Conservation (phyloP, 2,888 invertebrate genomes). For the Pheosia gnoma region DNA sequence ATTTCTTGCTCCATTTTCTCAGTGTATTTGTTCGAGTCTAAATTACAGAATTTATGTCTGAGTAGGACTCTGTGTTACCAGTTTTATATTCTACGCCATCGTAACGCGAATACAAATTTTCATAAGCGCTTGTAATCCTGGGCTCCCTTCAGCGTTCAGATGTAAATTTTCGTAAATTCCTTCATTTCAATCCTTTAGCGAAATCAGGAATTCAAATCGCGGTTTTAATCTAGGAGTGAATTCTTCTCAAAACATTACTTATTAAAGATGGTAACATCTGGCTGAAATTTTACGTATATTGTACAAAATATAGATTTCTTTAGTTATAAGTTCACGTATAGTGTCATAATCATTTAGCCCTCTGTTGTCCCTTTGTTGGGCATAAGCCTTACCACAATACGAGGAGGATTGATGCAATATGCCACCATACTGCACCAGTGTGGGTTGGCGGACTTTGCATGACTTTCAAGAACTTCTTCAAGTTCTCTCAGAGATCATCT, state of each 20-base stretch:
- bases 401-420: too few relatives aligned
- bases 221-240: constrained; percentile 25
- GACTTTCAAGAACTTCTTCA: too few relatives aligned
- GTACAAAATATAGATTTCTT: too few relatives aligned
- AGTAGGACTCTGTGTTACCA: constrained; percentile 24
- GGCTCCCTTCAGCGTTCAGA: constrained; percentile 48
- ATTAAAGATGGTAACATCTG: background rate
- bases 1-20: constrained; percentile 17
- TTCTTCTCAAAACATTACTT: constrained; percentile 8
- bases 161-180: constrained; percentile 53
- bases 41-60: constrained; percentile 25
- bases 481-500: too few relatives aligned
- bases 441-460: too few relatives aligned
- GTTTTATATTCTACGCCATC: constrained; percentile 32
- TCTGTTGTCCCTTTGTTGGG: too few relatives aligned
- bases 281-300: background rate
- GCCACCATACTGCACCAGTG: too few relatives aligned
- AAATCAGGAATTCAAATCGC: constrained; percentile 53
- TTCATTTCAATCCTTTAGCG: constrained; percentile 59
- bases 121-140: constrained; percentile 54
- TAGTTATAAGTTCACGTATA: too few relatives aligned
- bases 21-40: constrained; percentile 17
- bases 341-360: too few relatives aligned
- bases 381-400: too few relatives aligned
- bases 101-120: constrained; percentile 53